Evolutionary conservation across 2,113 vertebrate species (phyloP), one percentile per base, ranked within the genome.

Genomic region (Mobula hypostoma): DNA sequence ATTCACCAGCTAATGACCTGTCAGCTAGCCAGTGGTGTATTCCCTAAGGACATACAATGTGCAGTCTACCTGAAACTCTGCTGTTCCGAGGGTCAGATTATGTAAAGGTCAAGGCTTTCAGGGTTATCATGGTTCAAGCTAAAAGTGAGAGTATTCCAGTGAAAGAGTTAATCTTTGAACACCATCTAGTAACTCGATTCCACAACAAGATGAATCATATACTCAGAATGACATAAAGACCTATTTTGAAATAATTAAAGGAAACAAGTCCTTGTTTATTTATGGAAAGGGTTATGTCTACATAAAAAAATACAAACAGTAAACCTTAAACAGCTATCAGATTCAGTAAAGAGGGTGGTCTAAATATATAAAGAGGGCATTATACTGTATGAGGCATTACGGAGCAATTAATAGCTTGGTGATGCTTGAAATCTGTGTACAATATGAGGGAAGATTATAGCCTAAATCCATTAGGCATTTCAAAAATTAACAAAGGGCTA

Each of bases 321-420:
- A 87, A 87, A 87, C 83, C 61, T 87, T 11, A 87, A 87, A 61
- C 61, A 27, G 29, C 56, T 87, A 87, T 87, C 83, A 61, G 83
- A 87, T 87, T 56, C 14, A n/a, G 24, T 29, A 87, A 87, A 87
- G 56, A 87, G 83, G 11, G 83, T 87, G 83, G 83, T 56, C 83
- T 61, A 87, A 87, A 27, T 87, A 29, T 63, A 87, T 87, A 61
- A 87, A 61, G 21, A 61, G 40, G 27, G 21, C 83, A 61, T 87
- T 63, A 61, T 87, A 87, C 27, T 61, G 27, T 61, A 87, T 7
- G 27, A 11, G 56, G 58, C 48, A 58, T 61, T 63, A 29, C 12
- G 27, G 56, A 85, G 56, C 56, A 85, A 85, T 85, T 24, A 61
- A 12, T 29, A 87, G 27, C 24, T 61, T n/a, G 24, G 58, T 87